A percentile compares a stretch with the other conserved stretches of the same genome.
Conservation (phyloP, 2,888 invertebrate species). For the Acanthosepion lycidas region DNA sequence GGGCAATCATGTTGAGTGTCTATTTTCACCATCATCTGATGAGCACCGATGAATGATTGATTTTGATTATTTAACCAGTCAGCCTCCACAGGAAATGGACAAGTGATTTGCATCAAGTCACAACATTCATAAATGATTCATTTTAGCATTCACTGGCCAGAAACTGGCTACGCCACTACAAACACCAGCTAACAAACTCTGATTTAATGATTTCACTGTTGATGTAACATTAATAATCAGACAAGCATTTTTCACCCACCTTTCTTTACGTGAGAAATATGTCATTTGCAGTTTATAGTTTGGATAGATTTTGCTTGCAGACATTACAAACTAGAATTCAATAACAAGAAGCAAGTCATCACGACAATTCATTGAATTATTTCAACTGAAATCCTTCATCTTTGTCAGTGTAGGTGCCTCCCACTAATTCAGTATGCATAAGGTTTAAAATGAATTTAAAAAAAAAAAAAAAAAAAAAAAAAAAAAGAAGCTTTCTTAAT, state of each 20-base stretch:
- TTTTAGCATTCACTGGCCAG: not conserved
- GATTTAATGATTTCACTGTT: conserved; percentile 18
- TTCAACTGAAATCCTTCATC: not conserved
- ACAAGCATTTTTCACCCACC: not conserved
- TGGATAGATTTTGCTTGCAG: not conserved
- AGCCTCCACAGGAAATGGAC: not conserved
- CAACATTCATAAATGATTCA: conserved; percentile 14
- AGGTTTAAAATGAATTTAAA: too few relatives aligned
- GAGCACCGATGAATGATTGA: not conserved
- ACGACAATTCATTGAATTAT: not conserved
- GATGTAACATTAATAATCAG: not conserved
- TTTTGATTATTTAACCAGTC: not conserved
- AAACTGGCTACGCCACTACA: too few relatives aligned
- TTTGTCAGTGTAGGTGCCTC: not conserved
- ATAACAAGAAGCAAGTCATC: not conserved
- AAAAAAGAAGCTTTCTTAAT: too few relatives aligned
- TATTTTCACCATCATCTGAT: not conserved
- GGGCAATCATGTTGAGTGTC: not conserved
- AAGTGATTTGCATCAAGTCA: not conserved
- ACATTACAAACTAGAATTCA: not conserved
- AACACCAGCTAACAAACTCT: not conserved
- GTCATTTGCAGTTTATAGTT: not conserved
- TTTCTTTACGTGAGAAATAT: too few relatives aligned
- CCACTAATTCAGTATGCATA: too few relatives aligned
- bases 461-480: too few relatives aligned